These are phyloP conservation scores for Trissoscelio sp. DNA, from an alignment of 2,888 invertebrate genomes.

Conservation along the genomic window DNA sequence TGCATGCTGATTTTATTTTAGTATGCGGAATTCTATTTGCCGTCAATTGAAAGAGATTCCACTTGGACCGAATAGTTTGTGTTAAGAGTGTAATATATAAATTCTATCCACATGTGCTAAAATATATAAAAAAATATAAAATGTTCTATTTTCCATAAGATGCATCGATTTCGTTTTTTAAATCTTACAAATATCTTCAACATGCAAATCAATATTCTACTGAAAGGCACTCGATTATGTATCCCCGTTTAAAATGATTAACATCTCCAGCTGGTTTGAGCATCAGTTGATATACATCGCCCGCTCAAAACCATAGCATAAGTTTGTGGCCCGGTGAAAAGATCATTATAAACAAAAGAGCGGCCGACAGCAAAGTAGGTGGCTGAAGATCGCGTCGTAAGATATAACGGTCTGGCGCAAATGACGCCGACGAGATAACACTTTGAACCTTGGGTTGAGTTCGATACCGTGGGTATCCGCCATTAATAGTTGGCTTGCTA, in stretches of 20 bases:
- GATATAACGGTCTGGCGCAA: slow-evolving; percentile 72
- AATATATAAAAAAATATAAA: too few relatives aligned
- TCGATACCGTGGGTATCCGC: slow-evolving; percentile 35
- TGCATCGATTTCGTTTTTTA: too few relatives aligned
- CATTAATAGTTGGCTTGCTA: slow-evolving; percentile 35
- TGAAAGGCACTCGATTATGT: neutral
- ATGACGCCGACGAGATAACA: slow-evolving; percentile 71
- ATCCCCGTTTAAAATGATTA: neutral
- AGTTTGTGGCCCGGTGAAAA: slow-evolving; percentile 42
- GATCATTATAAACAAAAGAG: slow-evolving; percentile 66
- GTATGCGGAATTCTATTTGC: too few relatives aligned
- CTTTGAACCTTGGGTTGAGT: slow-evolving; percentile 71
- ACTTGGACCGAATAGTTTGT: too few relatives aligned
- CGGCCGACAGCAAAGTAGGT: slow-evolving; percentile 54
- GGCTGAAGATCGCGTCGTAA: slow-evolving; percentile 70
- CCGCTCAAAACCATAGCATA: slow-evolving; percentile 31
- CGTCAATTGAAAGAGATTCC: too few relatives aligned
- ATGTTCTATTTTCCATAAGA: too few relatives aligned
- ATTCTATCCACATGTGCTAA: too few relatives aligned
- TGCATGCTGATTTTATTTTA: too few relatives aligned
- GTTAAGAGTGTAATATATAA: too few relatives aligned
- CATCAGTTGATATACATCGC: neutral
- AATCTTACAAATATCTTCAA: too few relatives aligned
- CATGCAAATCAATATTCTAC: neutral
- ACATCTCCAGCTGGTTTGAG: neutral